phyloP scores from a whole-genome alignment of 2,797 vertebrate species.

The Mormyrus proboscirostris region DNA sequence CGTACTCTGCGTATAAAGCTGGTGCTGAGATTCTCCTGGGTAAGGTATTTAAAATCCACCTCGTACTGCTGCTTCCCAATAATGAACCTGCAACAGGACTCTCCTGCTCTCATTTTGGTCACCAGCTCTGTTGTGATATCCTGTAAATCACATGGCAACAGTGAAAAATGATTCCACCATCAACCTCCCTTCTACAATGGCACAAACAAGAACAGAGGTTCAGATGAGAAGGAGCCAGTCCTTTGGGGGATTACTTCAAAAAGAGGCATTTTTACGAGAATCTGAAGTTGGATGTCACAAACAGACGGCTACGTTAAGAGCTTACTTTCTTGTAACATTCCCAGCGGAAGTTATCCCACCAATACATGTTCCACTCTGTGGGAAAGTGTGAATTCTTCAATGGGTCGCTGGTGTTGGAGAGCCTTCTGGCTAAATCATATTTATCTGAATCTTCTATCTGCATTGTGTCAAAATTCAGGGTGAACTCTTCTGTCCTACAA shows the following conservation, averaged over 20 bases:
- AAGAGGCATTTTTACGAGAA: background rate
- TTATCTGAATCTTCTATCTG: background rate
- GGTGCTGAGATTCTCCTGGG: constrained; percentile 40
- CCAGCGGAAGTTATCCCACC: constrained; percentile 33
- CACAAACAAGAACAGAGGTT: background rate
- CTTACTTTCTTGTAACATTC: constrained; percentile 39
- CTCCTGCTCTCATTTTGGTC: constrained; percentile 25
- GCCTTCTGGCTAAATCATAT: constrained; percentile 40
- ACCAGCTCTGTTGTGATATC: constrained; percentile 29
- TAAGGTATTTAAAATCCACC: constrained; percentile 46
- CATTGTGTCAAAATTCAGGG: constrained; percentile 38
- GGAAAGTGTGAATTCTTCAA: constrained; percentile 38
- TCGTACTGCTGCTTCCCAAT: constrained; percentile 26
- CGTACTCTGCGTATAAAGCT: constrained; percentile 33
- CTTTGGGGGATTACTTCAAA: background rate
- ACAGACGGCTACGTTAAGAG: background rate
- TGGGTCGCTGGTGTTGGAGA: constrained; percentile 36
- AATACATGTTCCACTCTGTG: constrained; percentile 41
- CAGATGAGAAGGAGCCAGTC: background rate
- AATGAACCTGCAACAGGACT: constrained; percentile 26
- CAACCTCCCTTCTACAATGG: background rate
- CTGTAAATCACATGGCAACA: constrained; percentile 26
- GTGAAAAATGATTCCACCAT: background rate
- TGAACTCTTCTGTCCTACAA: background rate
- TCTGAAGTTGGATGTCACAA: background rate